These are phyloP conservation scores for Hydrolagus colliei DNA, from an alignment of 2,797 vertebrate species.

Conservation along the genomic window DNA sequence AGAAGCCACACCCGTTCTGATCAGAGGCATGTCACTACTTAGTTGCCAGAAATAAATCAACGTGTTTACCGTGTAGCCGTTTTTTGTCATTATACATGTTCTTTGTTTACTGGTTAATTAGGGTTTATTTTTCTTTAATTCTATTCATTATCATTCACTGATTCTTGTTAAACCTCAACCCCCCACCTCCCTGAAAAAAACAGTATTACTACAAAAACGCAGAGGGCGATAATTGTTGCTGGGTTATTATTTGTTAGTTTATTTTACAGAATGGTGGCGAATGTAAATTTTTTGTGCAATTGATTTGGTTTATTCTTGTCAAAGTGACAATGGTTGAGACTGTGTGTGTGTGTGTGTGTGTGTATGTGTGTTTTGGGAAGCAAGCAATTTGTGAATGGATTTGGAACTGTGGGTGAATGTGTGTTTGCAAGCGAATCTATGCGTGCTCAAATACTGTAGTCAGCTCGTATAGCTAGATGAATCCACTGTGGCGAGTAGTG, in stretches of 20 bases:
- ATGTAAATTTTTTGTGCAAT: background rate
- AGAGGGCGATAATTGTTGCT: background rate
- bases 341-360: background rate
- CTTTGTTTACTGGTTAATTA: no score
- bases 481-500: background rate
- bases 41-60: no score
- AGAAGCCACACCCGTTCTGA: no score
- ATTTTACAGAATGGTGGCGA: background rate
- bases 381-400: slow-evolving; percentile 1
- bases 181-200: background rate
- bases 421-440: background rate
- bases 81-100: no score
- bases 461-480: background rate
- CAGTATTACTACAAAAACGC: background rate
- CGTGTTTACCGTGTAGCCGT: no score
- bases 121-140: background rate
- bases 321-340: background rate
- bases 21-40: no score
- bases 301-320: slow-evolving; percentile 8
- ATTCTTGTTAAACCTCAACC: background rate
- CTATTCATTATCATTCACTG: background rate
- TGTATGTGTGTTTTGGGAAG: background rate
- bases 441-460: background rate
- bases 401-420: background rate
- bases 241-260: slow-evolving; percentile 17